A percentile compares a stretch with the other conserved stretches of the same genome.
Evolutionary conservation across 2,888 invertebrate species (phyloP).

Genomic region (Cistogaster globosa): DNA sequence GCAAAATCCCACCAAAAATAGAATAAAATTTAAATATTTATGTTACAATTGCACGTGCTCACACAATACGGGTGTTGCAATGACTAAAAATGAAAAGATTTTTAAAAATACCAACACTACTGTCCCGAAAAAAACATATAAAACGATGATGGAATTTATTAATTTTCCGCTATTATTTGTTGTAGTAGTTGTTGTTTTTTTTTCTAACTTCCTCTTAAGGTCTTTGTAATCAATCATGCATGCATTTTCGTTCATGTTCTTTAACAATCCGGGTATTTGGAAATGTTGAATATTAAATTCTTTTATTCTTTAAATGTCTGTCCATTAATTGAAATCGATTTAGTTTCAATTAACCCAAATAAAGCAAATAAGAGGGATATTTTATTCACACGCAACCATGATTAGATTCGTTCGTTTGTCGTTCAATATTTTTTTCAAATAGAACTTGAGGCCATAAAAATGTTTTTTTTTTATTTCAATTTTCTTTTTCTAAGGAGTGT

Average conservation of each 20-base stretch:
- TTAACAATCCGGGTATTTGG: slow-evolving; percentile 10
- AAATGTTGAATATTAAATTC: slow-evolving; percentile 42
- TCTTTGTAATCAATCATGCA: slow-evolving; percentile 66
- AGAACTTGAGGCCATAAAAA: slow-evolving; percentile 51
- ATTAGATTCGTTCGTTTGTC: slow-evolving; percentile 3
- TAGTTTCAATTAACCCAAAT: slow-evolving; percentile 71
- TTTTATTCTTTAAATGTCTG: slow-evolving; percentile 36
- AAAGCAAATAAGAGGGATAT: slow-evolving; percentile 60
- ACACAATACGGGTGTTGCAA: slow-evolving; percentile 35
- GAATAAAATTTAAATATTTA: slow-evolving; percentile 16
- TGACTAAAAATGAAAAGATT: neutral
- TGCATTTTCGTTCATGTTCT: slow-evolving; percentile 39
- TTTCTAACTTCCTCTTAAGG: slow-evolving; percentile 32
- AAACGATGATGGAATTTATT: neutral
- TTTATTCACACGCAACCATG: slow-evolving; percentile 71
- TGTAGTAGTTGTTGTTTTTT: neutral
- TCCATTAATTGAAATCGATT: slow-evolving; percentile 68
- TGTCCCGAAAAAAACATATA: neutral
- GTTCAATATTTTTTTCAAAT: neutral
- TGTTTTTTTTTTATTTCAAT: slow-evolving; percentile 39
- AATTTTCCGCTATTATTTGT: neutral
- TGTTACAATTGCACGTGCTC: slow-evolving; percentile 40
- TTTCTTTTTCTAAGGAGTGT: slow-evolving; percentile 35
- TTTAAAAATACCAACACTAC: neutral
- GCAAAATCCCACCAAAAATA: slow-evolving; percentile 12